Base-by-base conservation (phyloP, 1,140 invertebrate species). In the Anoplolepis gracilipes region DNA sequence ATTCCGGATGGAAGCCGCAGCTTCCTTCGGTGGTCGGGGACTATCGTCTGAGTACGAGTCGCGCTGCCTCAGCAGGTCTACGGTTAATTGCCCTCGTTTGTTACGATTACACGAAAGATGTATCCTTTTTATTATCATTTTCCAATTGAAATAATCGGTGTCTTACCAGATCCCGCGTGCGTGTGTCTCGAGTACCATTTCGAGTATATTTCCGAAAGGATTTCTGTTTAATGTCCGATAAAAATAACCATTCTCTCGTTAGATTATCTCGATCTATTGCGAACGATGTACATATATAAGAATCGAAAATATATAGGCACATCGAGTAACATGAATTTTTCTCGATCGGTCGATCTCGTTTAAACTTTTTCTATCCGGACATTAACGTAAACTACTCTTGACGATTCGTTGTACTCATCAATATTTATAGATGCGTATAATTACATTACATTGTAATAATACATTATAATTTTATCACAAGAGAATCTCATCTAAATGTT, bases 71-170 rank as follows among this genome's bases (percentile, higher is more conserved):
- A 88, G 88, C 88, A 85, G 67, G 42, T 69, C 85, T 42, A 69
- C 59, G 82, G 86, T 89, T 93, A 93, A 93, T 93, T 92, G 90
- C 72, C 88, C 85, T 77, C 87, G 84, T 91, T 91, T 90, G 67
- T 85, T 85, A 85, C 89, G 85, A 92, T 93, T 90, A 92, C 86
- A 85, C 85, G 85, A 87, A 85, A 87, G 90, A 90, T 91, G 85
- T 86, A 92, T 87, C 87, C 84, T 92, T 91, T 90, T 91, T 88
- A 90, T 88, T 70, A 65, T 84, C 53, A 79, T 82, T 30, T 57
- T 64, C 55, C 67, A 75, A 57, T 73, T n/a, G 69, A 55, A 70
- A 72, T 72, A 55, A 36, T 36, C 55, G 46, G 55, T 64, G n/a
- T 28, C 42, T 81, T 81, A 30, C 10, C 25, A 11, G 36, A 22